phyloP scores from a whole-genome alignment of 2,113 vertebrate genomes.

The Eublepharis macularius region DNA sequence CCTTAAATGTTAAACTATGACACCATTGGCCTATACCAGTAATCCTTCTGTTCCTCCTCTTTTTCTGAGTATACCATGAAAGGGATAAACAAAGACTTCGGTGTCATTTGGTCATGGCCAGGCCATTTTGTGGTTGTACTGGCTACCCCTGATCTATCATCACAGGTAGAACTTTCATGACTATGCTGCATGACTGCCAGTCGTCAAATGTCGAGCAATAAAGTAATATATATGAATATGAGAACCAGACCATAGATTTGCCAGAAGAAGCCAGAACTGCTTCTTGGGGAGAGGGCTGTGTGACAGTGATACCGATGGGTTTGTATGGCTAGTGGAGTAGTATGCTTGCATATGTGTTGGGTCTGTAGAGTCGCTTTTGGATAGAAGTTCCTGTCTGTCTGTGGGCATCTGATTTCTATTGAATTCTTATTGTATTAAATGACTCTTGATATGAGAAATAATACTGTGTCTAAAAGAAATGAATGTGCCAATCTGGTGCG shows the following conservation, averaged over 20 bases:
- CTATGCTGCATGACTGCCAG: too few relatives aligned
- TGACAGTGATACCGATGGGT: background rate
- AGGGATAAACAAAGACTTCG: background rate
- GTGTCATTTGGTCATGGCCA: background rate
- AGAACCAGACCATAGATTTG: background rate
- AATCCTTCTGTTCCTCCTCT: background rate
- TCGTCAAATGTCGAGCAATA: background rate
- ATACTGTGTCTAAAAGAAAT: conserved; percentile 49
- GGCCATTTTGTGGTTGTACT: background rate
- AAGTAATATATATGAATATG: background rate
- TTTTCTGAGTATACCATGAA: background rate
- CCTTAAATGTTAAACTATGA: background rate
- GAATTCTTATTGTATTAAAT: conserved; percentile 8
- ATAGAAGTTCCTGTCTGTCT: background rate
- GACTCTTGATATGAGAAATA: conserved; percentile 50
- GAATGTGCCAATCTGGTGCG: conserved; percentile 36
- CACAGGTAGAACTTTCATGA: background rate
- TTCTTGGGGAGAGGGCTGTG: background rate
- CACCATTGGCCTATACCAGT: background rate
- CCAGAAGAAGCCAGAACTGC: background rate
- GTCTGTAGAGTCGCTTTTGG: background rate
- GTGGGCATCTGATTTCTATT: too few relatives aligned
- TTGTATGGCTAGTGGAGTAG: background rate
- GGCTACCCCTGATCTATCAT: background rate
- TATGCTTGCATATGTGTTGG: background rate